phyloP scores from a whole-genome alignment of 1,140 invertebrate genomes.

The Choristoneura fumiferana region DNA sequence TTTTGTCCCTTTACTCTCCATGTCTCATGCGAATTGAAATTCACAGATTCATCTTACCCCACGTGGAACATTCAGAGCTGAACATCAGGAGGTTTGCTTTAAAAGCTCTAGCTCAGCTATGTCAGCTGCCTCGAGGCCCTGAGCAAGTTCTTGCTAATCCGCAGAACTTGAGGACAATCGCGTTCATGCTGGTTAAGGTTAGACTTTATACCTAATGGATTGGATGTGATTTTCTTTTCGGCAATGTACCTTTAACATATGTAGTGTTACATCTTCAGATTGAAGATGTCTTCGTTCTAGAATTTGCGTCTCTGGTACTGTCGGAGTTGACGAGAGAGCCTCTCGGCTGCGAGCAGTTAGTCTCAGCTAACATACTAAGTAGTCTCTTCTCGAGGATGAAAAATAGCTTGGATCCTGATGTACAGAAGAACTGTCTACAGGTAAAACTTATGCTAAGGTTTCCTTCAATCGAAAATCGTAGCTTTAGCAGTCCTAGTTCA shows the following conservation, averaged over 20 bases:
- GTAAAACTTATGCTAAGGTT: slow-evolving; percentile 30
- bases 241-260: too few species aligned
- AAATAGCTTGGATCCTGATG: slow-evolving; percentile 64
- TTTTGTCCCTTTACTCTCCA: too few species aligned
- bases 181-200: slow-evolving; percentile 60
- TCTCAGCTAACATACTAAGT: slow-evolving; percentile 58
- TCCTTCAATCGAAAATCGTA: too few species aligned
- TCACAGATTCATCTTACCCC: slow-evolving; percentile 38
- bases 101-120: slow-evolving; percentile 63
- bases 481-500: too few species aligned
- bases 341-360: slow-evolving; percentile 61
- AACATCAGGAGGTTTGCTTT: slow-evolving; percentile 62
- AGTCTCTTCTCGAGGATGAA: slow-evolving; percentile 62
- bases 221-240: too few species aligned
- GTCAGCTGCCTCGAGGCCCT: slow-evolving; percentile 58
- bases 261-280: slow-evolving; percentile 40
- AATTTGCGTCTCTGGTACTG: slow-evolving; percentile 63
- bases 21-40: too few species aligned
- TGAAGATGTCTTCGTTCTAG: slow-evolving; percentile 63
- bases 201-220: neutral
- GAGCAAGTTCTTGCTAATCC: slow-evolving; percentile 53
- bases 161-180: slow-evolving; percentile 58
- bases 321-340: slow-evolving; percentile 62
- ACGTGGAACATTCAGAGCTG: slow-evolving; percentile 56
- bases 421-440: slow-evolving; percentile 69